Base-by-base conservation (phyloP, 2,888 invertebrate genomes). In the Diadegma fenestrale region DNA sequence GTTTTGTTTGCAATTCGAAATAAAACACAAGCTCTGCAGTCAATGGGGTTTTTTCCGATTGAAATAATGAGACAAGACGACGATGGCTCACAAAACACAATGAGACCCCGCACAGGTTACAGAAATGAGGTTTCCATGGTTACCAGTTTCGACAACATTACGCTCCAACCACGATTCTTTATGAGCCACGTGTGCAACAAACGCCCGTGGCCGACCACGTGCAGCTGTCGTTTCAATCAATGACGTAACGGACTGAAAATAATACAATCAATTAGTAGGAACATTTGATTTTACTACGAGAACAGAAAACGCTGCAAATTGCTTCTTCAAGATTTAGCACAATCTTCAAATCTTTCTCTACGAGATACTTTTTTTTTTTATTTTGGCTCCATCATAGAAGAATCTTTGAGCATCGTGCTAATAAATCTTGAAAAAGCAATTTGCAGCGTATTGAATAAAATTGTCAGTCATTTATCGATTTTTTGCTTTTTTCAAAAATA, bases 131-230 rank as follows among this genome's bases (percentile, higher is more conserved):
- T 43, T 80, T 43, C 84, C 76, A 84, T 84, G 84, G 84, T 73
- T 78, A 84, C 84, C 58, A 37, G n/a, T 17, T 61, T 68, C 22
- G 48, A 77, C 71, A 84, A 84, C 84, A 84, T 45, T 54, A 14
- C 33, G 58, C 37, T 41, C 33, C 30, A 26, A 48, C 43, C 41
- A 72, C 73, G 71, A 33, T 71, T 54, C 63, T 26, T 12, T 45
- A 64, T 41, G n/a, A 22, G 54, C 80, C 80, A 84, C 80, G 84
- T 84, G 80, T 58, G 51, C 63, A 12, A 33, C 51, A 37, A 58
- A 77, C 37, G 63, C 63, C 26, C 33, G 30, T 2, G 45, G 30
- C 17, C 45, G 80, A 76, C 30, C 75, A 45, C 84, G 72, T 68
- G 81, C 68, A 76, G 68, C 68, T 77, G 64, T 33, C 66, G 63